Conservation (phyloP, 2,888 invertebrate genomes). For the Liodrosophila aerea region DNA sequence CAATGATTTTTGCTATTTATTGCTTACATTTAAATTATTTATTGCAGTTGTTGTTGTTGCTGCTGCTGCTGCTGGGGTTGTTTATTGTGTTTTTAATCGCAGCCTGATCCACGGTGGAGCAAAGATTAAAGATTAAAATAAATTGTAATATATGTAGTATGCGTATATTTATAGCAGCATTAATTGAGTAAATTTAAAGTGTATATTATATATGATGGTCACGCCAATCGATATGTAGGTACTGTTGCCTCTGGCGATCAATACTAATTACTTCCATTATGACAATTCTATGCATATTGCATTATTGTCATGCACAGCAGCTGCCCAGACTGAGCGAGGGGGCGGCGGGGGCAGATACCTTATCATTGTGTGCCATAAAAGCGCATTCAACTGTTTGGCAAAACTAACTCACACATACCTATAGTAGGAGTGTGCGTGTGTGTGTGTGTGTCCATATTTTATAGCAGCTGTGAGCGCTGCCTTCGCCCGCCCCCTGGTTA, state of each 20-base stretch:
- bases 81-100: conserved; percentile 61
- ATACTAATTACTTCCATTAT: conserved; percentile 67
- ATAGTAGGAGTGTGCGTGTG: background rate
- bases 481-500: conserved; percentile 18
- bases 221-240: conserved; percentile 16
- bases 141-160: too few relatives aligned
- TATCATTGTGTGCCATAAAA: conserved; percentile 54
- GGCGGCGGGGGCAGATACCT: conserved; percentile 9
- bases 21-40: conserved; percentile 24
- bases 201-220: background rate
- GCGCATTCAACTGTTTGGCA: conserved; percentile 57
- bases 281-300: conserved; percentile 54
- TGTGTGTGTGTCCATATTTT: background rate
- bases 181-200: conserved; percentile 1
- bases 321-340: conserved; percentile 12
- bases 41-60: conserved; percentile 33
- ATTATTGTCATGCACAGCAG: conserved; percentile 55
- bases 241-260: conserved; percentile 43
- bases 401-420: conserved; percentile 16
- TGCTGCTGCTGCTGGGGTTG: too few relatives aligned
- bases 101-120: conserved; percentile 46
- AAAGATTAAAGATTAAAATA: conserved; percentile 8
- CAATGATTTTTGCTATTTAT: conserved; percentile 52
- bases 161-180: background rate
- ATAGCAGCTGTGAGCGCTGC: conserved; percentile 8